Base-by-base conservation (phyloP, 2,888 invertebrate genomes). In the Steromphala cineraria region DNA sequence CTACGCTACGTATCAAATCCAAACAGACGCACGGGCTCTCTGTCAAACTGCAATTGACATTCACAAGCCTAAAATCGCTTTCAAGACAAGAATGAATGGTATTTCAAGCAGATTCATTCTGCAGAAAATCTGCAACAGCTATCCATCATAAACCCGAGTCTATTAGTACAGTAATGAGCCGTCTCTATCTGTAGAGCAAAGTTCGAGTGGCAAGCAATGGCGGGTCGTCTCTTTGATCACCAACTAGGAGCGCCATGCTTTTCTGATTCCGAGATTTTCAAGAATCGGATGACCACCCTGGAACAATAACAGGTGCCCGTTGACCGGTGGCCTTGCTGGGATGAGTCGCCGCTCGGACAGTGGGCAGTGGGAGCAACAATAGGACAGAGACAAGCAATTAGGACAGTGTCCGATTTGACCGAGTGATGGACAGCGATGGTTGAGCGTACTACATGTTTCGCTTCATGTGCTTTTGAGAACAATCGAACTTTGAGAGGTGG, bases 91-190 rank as follows among this genome's bases (percentile, higher is more conserved):
- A 46, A 46, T 46, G 46, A 46, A 46, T 46, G 46, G 46, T 46
- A 46, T 46, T 46, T 46, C 46, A 5, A 46, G 10, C 4, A 46
- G 46, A 46, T 46, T 46, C 46, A 7, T 40, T 40, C 24, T 36
- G 71, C 71, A 71, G 71, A 71, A 71, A 71, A 71, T 71, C 71
- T 71, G 71, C 71, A 62, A 5, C 15, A 62, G 28, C 62, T 28
- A 62, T 28, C 62, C 71, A 71, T 71, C 71, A 31, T 71, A 71
- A 71, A 40, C 36, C 28, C 28, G 19, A 10, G 17, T 31, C 36
- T 40, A 71, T 71, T 71, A 71, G 71, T 19, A 71, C 31, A 31
- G 24, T 71, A 71, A 71, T 71, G 71, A 71, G 71, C 31, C 19
- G 19, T 28, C 31, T 17, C 19, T 71, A 31, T 15, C 19, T 17